Percentiles rank a stretch among this genome's conserved stretches.
Evolutionary conservation across 2,797 vertebrate genomes (phyloP).

Genomic region (Schizothorax lantsangensis): DNA sequence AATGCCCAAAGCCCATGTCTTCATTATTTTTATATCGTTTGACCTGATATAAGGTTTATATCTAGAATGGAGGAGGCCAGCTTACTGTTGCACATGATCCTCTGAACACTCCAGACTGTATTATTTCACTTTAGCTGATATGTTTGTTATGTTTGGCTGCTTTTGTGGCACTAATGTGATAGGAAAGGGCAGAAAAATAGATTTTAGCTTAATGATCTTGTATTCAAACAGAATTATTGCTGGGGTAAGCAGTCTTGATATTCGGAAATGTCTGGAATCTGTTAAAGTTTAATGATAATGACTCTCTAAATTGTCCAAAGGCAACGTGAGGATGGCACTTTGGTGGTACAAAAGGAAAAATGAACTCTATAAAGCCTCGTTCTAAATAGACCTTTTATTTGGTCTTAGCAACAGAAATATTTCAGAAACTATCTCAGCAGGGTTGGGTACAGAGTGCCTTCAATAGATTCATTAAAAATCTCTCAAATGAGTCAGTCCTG

Average conservation of each 20-base stretch:
- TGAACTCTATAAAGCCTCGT: background rate
- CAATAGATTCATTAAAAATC: slow-evolving; percentile 6
- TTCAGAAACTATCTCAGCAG: slow-evolving; percentile 27
- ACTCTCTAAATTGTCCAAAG: slow-evolving; percentile 36
- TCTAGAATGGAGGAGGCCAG: background rate
- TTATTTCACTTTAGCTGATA: slow-evolving; percentile 35
- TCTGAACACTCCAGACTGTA: background rate
- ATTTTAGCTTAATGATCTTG: slow-evolving; percentile 16
- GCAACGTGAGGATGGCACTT: background rate
- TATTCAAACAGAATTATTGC: slow-evolving; percentile 32
- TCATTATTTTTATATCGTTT: slow-evolving; percentile 65
- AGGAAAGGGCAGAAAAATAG: background rate
- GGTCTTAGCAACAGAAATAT: slow-evolving; percentile 11
- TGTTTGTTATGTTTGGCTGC: background rate
- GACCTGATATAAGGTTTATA: slow-evolving; percentile 43
- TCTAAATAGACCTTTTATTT: slow-evolving; percentile 43
- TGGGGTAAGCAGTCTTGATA: slow-evolving; percentile 27
- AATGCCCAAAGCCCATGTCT: background rate
- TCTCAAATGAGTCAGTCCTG: slow-evolving; percentile 2
- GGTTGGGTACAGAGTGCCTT: background rate
- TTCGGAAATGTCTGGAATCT: slow-evolving; percentile 13
- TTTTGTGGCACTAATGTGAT: background rate
- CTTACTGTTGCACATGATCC: slow-evolving; percentile 8
- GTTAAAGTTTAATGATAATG: slow-evolving; percentile 30
- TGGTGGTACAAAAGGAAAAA: slow-evolving; percentile 17